Conservation (phyloP, 2,888 invertebrate species). For the Protophormia terraenovae region DNA sequence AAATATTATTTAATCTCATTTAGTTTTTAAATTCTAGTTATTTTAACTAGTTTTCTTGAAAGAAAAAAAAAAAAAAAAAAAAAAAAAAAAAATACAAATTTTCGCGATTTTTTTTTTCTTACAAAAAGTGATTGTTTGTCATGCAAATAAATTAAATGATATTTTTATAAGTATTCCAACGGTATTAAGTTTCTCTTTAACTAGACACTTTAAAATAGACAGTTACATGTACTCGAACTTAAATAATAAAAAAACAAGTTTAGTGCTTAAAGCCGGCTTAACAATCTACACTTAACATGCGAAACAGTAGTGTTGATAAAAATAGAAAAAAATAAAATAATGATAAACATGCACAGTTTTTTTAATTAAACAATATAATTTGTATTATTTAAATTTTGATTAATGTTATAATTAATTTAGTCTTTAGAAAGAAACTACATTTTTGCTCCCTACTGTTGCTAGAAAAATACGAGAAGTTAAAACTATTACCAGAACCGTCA, state of each 20-base stretch:
- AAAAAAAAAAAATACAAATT: too few species aligned
- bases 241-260: conserved; percentile 51
- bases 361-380: not conserved
- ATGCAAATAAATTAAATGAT: conserved; percentile 57
- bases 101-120: not conserved
- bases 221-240: conserved; percentile 56
- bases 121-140: conserved; percentile 59
- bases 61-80: too few species aligned
- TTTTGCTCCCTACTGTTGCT: conserved; percentile 1
- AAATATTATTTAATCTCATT: not conserved
- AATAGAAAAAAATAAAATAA: not conserved
- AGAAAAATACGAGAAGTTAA: conserved; percentile 13
- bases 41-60: not conserved
- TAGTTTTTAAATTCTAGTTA: not conserved
- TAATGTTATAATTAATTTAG: not conserved
- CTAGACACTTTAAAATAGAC: conserved; percentile 55
- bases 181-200: conserved; percentile 59
- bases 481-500: conserved; percentile 52
- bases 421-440: not conserved
- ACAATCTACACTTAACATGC: conserved; percentile 35
- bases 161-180: conserved; percentile 42
- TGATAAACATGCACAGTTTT: too few species aligned
- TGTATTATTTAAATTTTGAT: not conserved
- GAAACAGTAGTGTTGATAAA: conserved; percentile 33
- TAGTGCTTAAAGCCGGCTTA: conserved; percentile 57